phyloP scores from a whole-genome alignment of 2,888 invertebrate genomes.

The Crocallis elinguaria region DNA sequence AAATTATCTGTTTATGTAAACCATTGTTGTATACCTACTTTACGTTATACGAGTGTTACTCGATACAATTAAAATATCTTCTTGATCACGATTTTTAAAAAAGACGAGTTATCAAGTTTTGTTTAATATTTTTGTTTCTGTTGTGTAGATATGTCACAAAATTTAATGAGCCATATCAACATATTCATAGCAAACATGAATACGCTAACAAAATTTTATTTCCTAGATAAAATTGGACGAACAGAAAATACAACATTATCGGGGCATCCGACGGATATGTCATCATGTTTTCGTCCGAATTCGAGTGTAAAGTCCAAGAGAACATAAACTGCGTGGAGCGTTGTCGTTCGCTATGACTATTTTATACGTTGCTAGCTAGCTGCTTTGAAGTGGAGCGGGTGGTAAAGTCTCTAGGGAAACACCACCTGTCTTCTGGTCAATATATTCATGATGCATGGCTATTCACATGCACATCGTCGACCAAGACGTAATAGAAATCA shows the following conservation, averaged over 20 bases:
- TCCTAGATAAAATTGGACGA: constrained; percentile 6
- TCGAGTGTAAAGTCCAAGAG: constrained; percentile 31
- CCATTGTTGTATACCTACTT: no score
- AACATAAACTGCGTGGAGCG: constrained; percentile 36
- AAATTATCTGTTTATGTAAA: no score
- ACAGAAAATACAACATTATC: neutral
- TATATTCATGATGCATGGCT: constrained; percentile 32
- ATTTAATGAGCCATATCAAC: no score
- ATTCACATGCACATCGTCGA: constrained; percentile 8
- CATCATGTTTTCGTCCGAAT: constrained; percentile 14
- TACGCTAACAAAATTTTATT: neutral
- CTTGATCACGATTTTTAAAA: no score
- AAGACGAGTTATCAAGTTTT: no score
- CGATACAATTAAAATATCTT: no score
- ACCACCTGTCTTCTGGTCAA: constrained; percentile 51
- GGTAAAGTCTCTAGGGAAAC: constrained; percentile 53
- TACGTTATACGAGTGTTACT: neutral
- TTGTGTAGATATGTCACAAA: no score
- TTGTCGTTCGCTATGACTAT: constrained; percentile 32
- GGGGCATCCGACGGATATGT: constrained; percentile 7
- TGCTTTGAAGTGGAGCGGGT: constrained; percentile 39
- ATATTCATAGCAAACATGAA: neutral
- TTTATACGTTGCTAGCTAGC: constrained; percentile 32
- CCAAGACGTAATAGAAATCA: constrained; percentile 11
- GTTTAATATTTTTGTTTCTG: no score